Evolutionary conservation across 2,797 vertebrate genomes (phyloP).

Genomic region (Amazonetta brasiliensis): DNA sequence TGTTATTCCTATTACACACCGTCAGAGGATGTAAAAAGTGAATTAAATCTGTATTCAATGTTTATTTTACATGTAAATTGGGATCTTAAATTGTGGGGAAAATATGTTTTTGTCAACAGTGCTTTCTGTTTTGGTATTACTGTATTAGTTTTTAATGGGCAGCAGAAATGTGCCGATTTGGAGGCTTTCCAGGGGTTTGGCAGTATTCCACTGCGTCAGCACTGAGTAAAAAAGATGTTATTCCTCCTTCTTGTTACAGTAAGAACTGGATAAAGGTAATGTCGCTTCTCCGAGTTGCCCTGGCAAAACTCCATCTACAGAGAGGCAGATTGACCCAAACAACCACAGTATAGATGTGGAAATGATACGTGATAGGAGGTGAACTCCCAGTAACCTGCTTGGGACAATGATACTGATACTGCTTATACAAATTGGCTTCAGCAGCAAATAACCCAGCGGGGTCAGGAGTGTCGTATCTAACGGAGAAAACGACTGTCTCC

Average conservation of each 20-base stretch:
- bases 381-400: background rate
- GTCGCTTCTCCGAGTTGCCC: background rate
- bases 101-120: slow-evolving; percentile 68
- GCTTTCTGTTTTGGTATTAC: slow-evolving; percentile 71
- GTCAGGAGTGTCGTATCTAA: background rate
- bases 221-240: slow-evolving; percentile 56
- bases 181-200: slow-evolving; percentile 79
- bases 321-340: background rate
- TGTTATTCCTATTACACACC: slow-evolving; percentile 68
- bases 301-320: slow-evolving; percentile 19
- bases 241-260: slow-evolving; percentile 43
- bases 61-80: slow-evolving; percentile 72
- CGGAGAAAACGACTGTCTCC: background rate
- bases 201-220: slow-evolving; percentile 68
- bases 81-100: slow-evolving; percentile 71
- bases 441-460: background rate
- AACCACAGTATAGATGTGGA: background rate
- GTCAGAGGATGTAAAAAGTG: slow-evolving; percentile 61
- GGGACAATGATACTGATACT: background rate
- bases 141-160: slow-evolving; percentile 74
- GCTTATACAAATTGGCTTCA: background rate
- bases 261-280: slow-evolving; percentile 52
- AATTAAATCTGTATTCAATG: slow-evolving; percentile 74
- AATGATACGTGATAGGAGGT: background rate
- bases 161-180: slow-evolving; percentile 76